Evolutionary conservation across 2,113 vertebrate species (phyloP).

Genomic region (Tretioscincus oriximinensis): DNA sequence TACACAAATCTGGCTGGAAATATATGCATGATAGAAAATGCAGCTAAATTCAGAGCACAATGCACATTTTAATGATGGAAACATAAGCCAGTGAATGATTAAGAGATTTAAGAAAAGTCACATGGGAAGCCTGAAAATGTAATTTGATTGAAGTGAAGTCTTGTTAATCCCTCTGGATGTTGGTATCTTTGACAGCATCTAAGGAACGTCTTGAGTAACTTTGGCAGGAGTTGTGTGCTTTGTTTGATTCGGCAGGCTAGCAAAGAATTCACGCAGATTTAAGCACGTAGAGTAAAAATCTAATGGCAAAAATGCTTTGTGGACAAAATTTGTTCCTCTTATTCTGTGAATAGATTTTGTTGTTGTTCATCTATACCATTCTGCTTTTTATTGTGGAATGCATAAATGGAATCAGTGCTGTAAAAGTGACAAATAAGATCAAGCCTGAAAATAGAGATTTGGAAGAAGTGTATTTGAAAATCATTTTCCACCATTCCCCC

Average conservation of each 20-base stretch:
- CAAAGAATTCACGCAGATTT: neutral
- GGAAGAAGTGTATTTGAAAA: neutral
- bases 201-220: neutral
- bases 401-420: neutral
- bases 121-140: constrained; percentile 13
- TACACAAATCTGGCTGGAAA: neutral
- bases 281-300: neutral
- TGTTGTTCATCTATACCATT: neutral
- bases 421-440: neutral
- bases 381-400: neutral
- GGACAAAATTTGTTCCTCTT: neutral
- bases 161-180: constrained; percentile 5
- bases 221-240: neutral
- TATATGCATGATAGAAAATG: neutral
- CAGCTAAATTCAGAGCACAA: neutral
- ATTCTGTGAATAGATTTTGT: neutral
- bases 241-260: neutral
- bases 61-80: constrained; percentile 6
- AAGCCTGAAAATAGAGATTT: neutral
- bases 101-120: neutral
- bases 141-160: neutral
- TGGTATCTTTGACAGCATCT: neutral
- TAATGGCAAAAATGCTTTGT: neutral
- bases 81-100: constrained; percentile 21
- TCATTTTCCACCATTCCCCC: neutral